phyloP scores from a whole-genome alignment of 2,113 vertebrate genomes.

The Perca schrenkii region DNA sequence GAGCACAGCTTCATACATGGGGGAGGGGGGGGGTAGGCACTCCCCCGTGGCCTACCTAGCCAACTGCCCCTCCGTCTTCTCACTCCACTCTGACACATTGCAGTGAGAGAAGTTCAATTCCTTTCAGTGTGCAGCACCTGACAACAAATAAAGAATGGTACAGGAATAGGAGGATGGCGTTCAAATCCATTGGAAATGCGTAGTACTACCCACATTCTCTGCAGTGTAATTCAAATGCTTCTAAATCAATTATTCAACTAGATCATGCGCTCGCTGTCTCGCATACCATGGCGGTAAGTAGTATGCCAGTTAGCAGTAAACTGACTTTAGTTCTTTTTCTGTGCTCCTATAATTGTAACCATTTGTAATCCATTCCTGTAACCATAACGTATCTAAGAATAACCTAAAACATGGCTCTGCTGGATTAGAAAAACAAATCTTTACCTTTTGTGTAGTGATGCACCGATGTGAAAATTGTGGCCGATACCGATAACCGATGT shows the following conservation, averaged over 20 bases:
- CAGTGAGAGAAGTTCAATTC: constrained; percentile 51
- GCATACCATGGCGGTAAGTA: background rate
- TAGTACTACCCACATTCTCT: background rate
- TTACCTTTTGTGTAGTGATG: constrained; percentile 42
- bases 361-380: constrained; percentile 25
- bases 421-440: constrained; percentile 35
- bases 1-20: constrained; percentile 34
- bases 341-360: constrained; percentile 25
- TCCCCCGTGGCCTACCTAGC: constrained; percentile 1
- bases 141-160: constrained; percentile 1
- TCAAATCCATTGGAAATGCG: constrained; percentile 13
- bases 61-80: constrained; percentile 2
- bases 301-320: background rate
- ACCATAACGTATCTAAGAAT: constrained; percentile 27
- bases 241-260: constrained; percentile 20
- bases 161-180: background rate
- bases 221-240: constrained; percentile 1
- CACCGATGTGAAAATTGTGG: no score
- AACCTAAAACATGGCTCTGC: constrained; percentile 16
- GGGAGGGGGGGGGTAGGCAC: background rate
- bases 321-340: constrained; percentile 20
- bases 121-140: constrained; percentile 1
- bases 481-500: no score
- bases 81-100: constrained; percentile 34
- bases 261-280: background rate